These are phyloP conservation scores for Xenops minutus DNA, from an alignment of 2,797 vertebrate genomes.

Conservation along the genomic window DNA sequence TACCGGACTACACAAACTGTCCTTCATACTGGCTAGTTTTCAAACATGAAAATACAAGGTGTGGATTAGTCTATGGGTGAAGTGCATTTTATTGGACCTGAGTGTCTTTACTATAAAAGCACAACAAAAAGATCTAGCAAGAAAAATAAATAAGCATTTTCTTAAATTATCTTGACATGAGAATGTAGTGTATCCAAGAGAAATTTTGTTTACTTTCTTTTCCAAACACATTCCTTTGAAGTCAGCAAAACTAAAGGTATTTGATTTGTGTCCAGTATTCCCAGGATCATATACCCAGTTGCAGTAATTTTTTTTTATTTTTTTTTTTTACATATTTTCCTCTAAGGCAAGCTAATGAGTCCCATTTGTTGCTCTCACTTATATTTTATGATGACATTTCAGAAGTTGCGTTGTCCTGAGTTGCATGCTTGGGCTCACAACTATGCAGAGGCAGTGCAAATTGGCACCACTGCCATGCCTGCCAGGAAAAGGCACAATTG, in stretches of 20 bases:
- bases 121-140: not conserved
- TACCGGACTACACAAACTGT: not conserved
- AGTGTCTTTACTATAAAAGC: not conserved
- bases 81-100: not conserved
- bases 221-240: not conserved
- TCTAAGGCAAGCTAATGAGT: not conserved
- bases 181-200: not conserved
- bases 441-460: not conserved
- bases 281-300: not conserved
- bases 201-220: not conserved
- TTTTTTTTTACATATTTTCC: not conserved
- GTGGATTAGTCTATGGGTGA: not conserved
- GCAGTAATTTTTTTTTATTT: not conserved
- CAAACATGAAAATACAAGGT: not conserved
- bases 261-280: not conserved
- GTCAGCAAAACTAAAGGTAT: not conserved
- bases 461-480: not conserved
- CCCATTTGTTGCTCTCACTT: not conserved
- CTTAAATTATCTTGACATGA: not conserved
- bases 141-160: not conserved
- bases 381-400: not conserved
- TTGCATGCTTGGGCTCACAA: not conserved
- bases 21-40: not conserved
- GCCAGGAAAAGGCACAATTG: not conserved
- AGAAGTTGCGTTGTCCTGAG: not conserved